Percentiles rank a stretch among this genome's conserved stretches.
Evolutionary conservation across 2,888 invertebrate species (phyloP).

Genomic region (Thera obeliscata): DNA sequence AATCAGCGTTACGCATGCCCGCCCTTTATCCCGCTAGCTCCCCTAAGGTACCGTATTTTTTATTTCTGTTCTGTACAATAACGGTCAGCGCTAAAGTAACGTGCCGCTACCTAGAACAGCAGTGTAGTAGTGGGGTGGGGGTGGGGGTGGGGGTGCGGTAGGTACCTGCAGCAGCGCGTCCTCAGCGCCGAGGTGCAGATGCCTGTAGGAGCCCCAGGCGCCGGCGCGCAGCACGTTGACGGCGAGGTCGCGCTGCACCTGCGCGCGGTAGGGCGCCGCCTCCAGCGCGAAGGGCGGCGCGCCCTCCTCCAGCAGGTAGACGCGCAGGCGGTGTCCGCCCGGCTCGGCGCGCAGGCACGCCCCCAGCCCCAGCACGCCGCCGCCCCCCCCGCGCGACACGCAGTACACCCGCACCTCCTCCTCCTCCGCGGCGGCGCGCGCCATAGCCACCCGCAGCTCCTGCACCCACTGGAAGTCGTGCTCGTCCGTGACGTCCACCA

Average conservation of each 20-base stretch:
- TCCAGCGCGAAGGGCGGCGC: conserved; percentile 85
- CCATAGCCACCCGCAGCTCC: conserved; percentile 89
- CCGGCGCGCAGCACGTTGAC: conserved; percentile 93
- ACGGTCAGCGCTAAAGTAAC: too few relatives aligned
- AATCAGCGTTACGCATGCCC: too few relatives aligned
- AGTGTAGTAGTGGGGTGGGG: too few relatives aligned
- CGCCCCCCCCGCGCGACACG: conserved; percentile 87
- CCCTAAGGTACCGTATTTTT: too few relatives aligned
- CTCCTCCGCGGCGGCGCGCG: conserved; percentile 80
- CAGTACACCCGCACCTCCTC: conserved; percentile 87
- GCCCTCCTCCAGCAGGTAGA: conserved; percentile 88
- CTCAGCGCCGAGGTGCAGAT: conserved; percentile 85
- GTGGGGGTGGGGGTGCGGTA: too few relatives aligned
- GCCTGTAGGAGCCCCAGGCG: conserved; percentile 94
- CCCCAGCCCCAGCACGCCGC: conserved; percentile 94
- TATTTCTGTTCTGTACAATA: too few relatives aligned
- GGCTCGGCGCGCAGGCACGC: conserved; percentile 95
- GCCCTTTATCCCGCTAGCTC: too few relatives aligned
- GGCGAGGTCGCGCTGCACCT: conserved; percentile 90
- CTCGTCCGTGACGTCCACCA: conserved; percentile 88
- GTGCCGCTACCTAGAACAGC: too few relatives aligned
- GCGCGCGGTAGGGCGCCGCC: conserved; percentile 85
- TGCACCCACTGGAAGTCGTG: conserved; percentile 91
- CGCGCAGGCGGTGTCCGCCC: conserved; percentile 91
- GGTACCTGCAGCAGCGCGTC: conserved; percentile 64